Evolutionary conservation across 1,140 invertebrate genomes (phyloP), one percentile per base, ranked within the genome.

Genomic region (Drosophila tropicalis): DNA sequence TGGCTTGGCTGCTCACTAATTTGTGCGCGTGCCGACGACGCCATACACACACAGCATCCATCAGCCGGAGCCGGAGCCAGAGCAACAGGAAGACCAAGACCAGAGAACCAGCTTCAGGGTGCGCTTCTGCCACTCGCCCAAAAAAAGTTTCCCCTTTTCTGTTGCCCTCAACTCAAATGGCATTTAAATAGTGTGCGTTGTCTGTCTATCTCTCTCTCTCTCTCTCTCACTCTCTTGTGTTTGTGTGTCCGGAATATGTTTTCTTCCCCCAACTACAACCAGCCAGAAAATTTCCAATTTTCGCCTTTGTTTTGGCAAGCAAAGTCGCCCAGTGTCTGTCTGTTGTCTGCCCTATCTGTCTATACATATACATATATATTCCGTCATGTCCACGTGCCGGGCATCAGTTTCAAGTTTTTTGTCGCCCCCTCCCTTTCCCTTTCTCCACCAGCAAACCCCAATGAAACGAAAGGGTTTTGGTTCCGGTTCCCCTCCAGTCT

Each of bases 401-500:
- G 84, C 84, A 89, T 87, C 84, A 84, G 81, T 87, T 87, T 89
- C 85, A 84, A 89, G 84, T 69, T 89, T 57, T 15, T 36, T 25
- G 56, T 58, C 62, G 34, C 62, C 47, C 58, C 4, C 41, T 15
- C 17, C 47, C 6, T 0, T 0, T 29, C 32, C 17, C 12, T 3
- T 12, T 40, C 17, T 2, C 4, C 25, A 22, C 12, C 36, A 13
- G 1, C 9, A 55, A 55, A 41, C 62, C 58, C 63, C 65, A 39
- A 22, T 29, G 29, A 29, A 41, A 60, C 64, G 56, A 74, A 67
- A 54, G 66, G 66, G 36, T 39, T 39, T 39, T 39, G 58, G 70
- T 60, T 57, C 54, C 41, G 66, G 47, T 62, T 72, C 62, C 56
- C 58, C 74, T 56, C 41, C 36, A 13, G 10, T 13, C 64, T 60